These are phyloP conservation scores for Lamproptera curius DNA, from an alignment of 2,888 invertebrate genomes.

Conservation along the genomic window DNA sequence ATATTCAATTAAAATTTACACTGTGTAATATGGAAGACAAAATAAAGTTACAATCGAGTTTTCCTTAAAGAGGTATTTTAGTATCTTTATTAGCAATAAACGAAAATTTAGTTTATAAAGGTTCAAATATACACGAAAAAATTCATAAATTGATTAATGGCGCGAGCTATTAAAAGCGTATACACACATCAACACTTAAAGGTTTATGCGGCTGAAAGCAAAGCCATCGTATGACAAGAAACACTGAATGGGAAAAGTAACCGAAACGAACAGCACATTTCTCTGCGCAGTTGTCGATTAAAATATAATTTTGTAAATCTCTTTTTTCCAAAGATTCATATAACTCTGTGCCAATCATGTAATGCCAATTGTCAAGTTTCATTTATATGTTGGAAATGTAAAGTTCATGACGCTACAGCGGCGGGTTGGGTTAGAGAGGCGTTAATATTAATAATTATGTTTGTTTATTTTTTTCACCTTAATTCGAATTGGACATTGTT, in stretches of 20 bases:
- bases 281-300: background rate
- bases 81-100: no score
- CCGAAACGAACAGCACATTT: slow-evolving; percentile 14
- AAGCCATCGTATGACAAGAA: no score
- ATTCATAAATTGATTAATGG: no score
- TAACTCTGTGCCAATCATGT: slow-evolving; percentile 1
- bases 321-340: background rate
- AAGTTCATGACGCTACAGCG: slow-evolving; percentile 35
- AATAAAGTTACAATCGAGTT: no score
- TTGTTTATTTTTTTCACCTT: slow-evolving; percentile 55
- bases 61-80: no score
- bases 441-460: slow-evolving; percentile 39
- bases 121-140: no score
- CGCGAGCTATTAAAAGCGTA: no score
- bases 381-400: slow-evolving; percentile 29
- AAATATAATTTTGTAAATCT: background rate
- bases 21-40: no score
- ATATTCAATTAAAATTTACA: no score
- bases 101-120: no score
- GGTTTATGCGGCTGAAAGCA: no score
- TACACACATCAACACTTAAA: no score
- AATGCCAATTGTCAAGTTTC: slow-evolving; percentile 15
- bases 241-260: background rate
- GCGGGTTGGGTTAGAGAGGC: slow-evolving; percentile 33
- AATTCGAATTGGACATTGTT: slow-evolving; percentile 38